A percentile compares a stretch with the other conserved stretches of the same genome.
Conservation (phyloP, 1,140 invertebrate species). For the Theocolax elegans region DNA sequence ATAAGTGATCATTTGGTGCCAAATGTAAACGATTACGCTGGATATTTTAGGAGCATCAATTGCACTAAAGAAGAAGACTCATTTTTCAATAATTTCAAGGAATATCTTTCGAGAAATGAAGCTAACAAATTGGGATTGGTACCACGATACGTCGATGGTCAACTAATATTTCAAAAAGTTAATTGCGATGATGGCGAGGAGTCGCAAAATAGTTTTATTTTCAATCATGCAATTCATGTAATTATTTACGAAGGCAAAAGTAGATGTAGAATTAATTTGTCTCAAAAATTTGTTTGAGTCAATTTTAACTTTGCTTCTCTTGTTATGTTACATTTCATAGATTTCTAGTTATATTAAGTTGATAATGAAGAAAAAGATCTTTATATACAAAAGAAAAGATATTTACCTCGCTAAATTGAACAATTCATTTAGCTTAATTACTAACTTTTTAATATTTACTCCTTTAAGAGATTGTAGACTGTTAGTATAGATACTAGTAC, state of each 20-base stretch:
- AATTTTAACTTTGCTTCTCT: not conserved
- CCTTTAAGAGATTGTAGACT: too few species aligned
- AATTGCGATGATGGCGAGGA: not conserved
- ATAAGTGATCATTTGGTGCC: slow-evolving; percentile 28
- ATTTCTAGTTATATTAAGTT: not conserved
- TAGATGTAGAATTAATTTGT: slow-evolving; percentile 22
- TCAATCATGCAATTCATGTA: slow-evolving; percentile 46
- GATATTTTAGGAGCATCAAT: slow-evolving; percentile 35
- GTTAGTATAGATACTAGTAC: too few species aligned
- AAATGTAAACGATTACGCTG: slow-evolving; percentile 42
- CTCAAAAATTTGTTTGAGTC: slow-evolving; percentile 33
- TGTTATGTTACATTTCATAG: not conserved
- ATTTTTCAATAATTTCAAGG: slow-evolving; percentile 38
- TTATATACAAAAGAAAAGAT: too few species aligned
- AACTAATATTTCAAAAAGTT: slow-evolving; percentile 37
- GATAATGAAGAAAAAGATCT: too few species aligned
- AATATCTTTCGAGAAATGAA: slow-evolving; percentile 19
- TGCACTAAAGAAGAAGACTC: slow-evolving; percentile 34
- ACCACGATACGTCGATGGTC: slow-evolving; percentile 28
- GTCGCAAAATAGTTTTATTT: slow-evolving; percentile 30
- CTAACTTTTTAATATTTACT: too few species aligned
- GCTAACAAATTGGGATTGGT: not conserved
- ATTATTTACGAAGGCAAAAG: slow-evolving; percentile 44
- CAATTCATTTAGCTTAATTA: too few species aligned
- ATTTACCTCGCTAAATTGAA: too few species aligned